A percentile compares a stretch with the other conserved stretches of the same genome.
phyloP scores from a whole-genome alignment of 2,113 vertebrate genomes.

The Lampris megalopsis region DNA sequence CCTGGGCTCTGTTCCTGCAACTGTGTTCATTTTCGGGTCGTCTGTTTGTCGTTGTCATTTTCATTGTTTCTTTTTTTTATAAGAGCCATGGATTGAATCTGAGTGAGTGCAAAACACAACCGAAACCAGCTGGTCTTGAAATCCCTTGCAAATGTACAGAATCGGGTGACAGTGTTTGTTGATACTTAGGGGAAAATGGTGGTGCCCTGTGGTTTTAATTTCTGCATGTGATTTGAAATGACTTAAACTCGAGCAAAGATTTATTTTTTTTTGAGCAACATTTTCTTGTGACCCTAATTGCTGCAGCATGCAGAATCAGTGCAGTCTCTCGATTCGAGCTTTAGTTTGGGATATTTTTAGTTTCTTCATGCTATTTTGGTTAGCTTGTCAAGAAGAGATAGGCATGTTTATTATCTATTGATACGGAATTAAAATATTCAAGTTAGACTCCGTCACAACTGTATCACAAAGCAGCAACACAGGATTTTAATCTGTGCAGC shows the following conservation, averaged over 20 bases:
- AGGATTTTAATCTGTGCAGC: too few species aligned
- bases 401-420: too few species aligned
- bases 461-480: too few species aligned
- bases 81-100: not conserved
- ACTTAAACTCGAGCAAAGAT: not conserved
- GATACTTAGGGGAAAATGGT: constrained; percentile 6
- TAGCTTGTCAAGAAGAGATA: too few species aligned
- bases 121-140: constrained; percentile 10
- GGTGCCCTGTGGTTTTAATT: not conserved
- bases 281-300: not conserved
- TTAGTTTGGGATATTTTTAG: too few species aligned
- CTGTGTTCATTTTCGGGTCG: constrained; percentile 22
- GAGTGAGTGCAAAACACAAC: constrained; percentile 24
- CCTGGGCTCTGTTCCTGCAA: not conserved
- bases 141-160: constrained; percentile 3
- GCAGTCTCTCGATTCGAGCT: not conserved
- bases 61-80: constrained; percentile 11
- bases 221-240: not conserved
- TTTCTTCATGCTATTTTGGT: too few species aligned
- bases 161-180: constrained; percentile 18
- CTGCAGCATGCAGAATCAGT: not conserved
- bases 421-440: too few species aligned
- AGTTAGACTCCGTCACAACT: too few species aligned
- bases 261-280: not conserved
- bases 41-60: too few species aligned